Conservation (phyloP, 2,888 invertebrate species). For the Automeris io region DNA sequence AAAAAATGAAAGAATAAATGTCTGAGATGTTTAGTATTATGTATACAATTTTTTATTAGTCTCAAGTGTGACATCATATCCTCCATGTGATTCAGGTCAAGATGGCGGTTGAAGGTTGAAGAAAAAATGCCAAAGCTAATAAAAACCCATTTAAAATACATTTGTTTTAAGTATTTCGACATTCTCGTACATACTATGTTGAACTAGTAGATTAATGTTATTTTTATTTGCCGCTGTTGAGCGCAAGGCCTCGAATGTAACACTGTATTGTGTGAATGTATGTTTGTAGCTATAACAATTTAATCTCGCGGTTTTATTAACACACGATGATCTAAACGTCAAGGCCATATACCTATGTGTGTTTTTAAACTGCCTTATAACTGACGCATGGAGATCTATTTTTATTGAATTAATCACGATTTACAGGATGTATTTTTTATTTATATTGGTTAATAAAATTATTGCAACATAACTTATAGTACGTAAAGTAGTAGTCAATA, state of each 20-base stretch:
- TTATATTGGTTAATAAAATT: background rate
- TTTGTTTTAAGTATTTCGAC: background rate
- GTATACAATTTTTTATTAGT: too few relatives aligned
- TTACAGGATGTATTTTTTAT: background rate
- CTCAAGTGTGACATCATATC: too few relatives aligned
- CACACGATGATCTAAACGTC: slow-evolving; percentile 28
- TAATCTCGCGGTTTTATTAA: slow-evolving; percentile 17
- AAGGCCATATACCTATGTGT: slow-evolving; percentile 14
- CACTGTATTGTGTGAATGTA: background rate
- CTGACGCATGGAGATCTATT: slow-evolving; percentile 1
- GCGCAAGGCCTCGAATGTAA: background rate
- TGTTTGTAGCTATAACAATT: slow-evolving; percentile 2
- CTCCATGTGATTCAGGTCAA: background rate
- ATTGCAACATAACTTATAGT: too few relatives aligned
- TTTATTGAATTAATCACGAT: background rate
- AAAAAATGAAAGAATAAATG: too few relatives aligned
- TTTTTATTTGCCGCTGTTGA: slow-evolving; percentile 5
- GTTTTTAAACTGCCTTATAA: slow-evolving; percentile 8
- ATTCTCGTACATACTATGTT: too few relatives aligned
- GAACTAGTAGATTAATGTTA: slow-evolving; percentile 2
- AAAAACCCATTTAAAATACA: background rate
- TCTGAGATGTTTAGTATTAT: too few relatives aligned
- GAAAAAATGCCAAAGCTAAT: background rate
- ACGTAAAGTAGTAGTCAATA: too few relatives aligned
- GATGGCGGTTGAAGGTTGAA: background rate